Conservation (phyloP, 1,140 invertebrate species). For the Halictus rubicundus region DNA sequence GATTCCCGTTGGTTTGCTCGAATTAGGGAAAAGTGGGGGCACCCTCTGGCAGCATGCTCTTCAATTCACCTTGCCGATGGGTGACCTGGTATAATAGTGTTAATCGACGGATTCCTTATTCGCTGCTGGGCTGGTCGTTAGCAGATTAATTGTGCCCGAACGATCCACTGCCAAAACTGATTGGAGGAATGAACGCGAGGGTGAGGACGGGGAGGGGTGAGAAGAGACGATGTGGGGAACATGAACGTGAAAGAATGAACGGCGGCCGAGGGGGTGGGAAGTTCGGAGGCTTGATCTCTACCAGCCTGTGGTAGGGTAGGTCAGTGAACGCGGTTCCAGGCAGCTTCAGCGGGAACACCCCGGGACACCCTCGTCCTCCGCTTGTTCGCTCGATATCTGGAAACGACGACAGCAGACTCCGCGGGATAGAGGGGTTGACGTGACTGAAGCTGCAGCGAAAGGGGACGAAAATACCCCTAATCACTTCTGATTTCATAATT, state of each 20-base stretch:
- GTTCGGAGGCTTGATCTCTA: slow-evolving; percentile 34
- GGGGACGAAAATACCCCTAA: background rate
- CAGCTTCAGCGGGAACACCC: slow-evolving; percentile 64
- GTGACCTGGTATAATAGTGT: too few relatives aligned
- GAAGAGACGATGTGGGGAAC: background rate
- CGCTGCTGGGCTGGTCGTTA: too few relatives aligned
- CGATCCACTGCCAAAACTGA: background rate
- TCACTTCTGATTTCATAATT: background rate
- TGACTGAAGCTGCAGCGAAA: background rate
- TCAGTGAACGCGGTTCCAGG: slow-evolving; percentile 66
- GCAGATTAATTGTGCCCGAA: too few relatives aligned
- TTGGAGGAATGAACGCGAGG: background rate
- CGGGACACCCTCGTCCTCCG: slow-evolving; percentile 48
- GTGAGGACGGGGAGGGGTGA: too few relatives aligned
- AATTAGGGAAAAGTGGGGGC: too few relatives aligned
- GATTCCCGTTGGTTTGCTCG: too few relatives aligned
- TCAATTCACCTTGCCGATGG: too few relatives aligned
- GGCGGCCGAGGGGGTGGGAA: background rate
- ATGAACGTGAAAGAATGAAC: slow-evolving; percentile 16
- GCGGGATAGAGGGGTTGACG: background rate
- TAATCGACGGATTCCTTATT: too few relatives aligned
- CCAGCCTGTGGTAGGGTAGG: slow-evolving; percentile 59
- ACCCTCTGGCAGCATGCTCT: too few relatives aligned
- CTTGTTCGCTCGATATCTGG: slow-evolving; percentile 69
- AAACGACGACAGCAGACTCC: slow-evolving; percentile 49